phyloP scores from a whole-genome alignment of 2,797 vertebrate species.

The Chrysocyon brachyurus region DNA sequence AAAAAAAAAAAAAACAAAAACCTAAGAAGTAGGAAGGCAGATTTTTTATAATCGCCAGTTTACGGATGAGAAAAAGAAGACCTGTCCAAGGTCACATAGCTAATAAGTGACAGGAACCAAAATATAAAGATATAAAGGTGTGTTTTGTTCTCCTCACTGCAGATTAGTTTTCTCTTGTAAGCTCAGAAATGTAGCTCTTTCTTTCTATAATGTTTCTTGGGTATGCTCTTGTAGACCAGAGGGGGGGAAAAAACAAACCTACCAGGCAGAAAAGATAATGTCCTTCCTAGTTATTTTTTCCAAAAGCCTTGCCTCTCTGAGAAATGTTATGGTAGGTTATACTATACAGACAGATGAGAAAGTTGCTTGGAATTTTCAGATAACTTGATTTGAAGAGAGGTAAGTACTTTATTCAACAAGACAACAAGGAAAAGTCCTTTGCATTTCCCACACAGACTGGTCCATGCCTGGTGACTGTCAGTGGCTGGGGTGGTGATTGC shows the following conservation, averaged over 20 bases:
- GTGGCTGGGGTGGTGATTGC: rapidly evolving
- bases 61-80: background rate
- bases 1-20: too few species aligned
- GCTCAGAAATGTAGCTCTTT: background rate
- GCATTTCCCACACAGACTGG: background rate
- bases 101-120: background rate
- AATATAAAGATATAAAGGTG: background rate
- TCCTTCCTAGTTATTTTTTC: background rate
- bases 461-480: background rate
- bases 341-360: background rate
- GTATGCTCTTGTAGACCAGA: background rate
- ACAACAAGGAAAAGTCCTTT: background rate
- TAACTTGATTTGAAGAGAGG: background rate
- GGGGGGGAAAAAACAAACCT: background rate
- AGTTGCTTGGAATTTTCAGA: constrained; percentile 9
- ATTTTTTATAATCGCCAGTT: background rate
- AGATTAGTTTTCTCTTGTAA: background rate
- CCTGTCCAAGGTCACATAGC: background rate
- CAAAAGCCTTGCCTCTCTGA: constrained; percentile 33
- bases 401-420: background rate
- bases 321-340: background rate
- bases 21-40: constrained; percentile 1
- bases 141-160: background rate
- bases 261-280: background rate
- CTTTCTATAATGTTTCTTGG: background rate